Base-by-base conservation (phyloP, 1,140 invertebrate genomes). In the Probaryconus sp. region DNA sequence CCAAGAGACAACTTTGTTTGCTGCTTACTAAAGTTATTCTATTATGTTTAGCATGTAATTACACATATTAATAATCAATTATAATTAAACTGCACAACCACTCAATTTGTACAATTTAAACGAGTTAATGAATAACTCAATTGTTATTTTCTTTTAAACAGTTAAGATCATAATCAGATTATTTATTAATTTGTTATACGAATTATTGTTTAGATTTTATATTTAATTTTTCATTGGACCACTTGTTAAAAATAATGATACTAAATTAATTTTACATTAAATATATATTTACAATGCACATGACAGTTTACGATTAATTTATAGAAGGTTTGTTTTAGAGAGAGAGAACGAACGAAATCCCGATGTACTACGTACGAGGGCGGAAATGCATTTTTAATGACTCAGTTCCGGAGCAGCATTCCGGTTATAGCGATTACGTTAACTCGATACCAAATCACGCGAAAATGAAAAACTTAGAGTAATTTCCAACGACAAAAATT, bases 321-420 rank as follows among this genome's bases (percentile, higher is more conserved):
- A 48, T 43, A 31, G 24, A 17, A 48, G 65, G 38, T 38, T 40
- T 38, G 35, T 61, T 40, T 61, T 61, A 53, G 37, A 60, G 55
- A 53, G 65, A 21, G 38, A 61, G 55, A n/a, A n/a, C n/a, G n/a
- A n/a, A n/a, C n/a, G n/a, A 47, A 70, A 28, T 17, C 20, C 37
- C 47, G 30, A 55, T 30, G 65, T 55, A 60, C 55, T 53, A 37
- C 31, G 55, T 35, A 40, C 33, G 30, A 50, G 50, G 26, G 20
- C 67, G 67, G 58, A 70, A 70, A 70, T 70, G 67, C 50, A 63
- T 70, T 70, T 70, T 70, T 70, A 70, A 70, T 70, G 67, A 56
- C 56, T 40, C 56, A 18, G 35, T 63, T 63, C 58, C 58, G 58
- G 37, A 17, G 21, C 35, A 10, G 16, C 20, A 20, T 51, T 56